Evolutionary conservation across 2,888 invertebrate genomes (phyloP).

Genomic region (Parapristionchus giblindavisi): DNA sequence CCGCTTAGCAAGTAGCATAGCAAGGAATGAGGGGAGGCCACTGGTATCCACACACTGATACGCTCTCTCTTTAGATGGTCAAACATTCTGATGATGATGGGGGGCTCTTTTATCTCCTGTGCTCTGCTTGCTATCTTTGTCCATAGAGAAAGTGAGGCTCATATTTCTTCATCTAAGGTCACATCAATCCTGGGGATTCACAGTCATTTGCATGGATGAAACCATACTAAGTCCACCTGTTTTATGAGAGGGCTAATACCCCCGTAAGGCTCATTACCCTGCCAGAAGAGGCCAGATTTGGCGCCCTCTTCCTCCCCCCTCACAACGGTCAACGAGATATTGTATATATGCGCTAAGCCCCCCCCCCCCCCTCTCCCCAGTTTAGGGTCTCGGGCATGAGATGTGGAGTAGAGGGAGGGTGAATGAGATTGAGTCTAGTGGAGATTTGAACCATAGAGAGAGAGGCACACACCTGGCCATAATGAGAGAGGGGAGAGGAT

Average conservation of each 20-base stretch:
- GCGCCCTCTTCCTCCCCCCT: too few species aligned
- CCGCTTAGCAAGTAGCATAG: slow-evolving; percentile 28
- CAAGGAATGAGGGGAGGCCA: slow-evolving; percentile 10
- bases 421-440: neutral
- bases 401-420: neutral
- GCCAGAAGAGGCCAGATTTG: too few species aligned
- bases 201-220: too few species aligned
- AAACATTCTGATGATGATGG: slow-evolving; percentile 5
- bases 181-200: too few species aligned
- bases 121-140: slow-evolving; percentile 21
- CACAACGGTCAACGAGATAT: slow-evolving; percentile 23
- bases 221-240: neutral
- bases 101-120: slow-evolving; percentile 23
- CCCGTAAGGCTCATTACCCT: slow-evolving; percentile 15
- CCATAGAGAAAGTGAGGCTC: neutral
- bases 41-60: too few species aligned
- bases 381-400: neutral
- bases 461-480: slow-evolving; percentile 22
- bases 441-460: neutral
- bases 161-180: too few species aligned
- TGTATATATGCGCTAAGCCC: slow-evolving; percentile 30
- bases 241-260: slow-evolving; percentile 17
- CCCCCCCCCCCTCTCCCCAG: too few species aligned
- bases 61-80: neutral
- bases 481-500: slow-evolving; percentile 14